Evolutionary conservation across 2,113 vertebrate genomes (phyloP), one percentile per base, ranked within the genome.

Genomic region (Anarrhichthys ocellatus): DNA sequence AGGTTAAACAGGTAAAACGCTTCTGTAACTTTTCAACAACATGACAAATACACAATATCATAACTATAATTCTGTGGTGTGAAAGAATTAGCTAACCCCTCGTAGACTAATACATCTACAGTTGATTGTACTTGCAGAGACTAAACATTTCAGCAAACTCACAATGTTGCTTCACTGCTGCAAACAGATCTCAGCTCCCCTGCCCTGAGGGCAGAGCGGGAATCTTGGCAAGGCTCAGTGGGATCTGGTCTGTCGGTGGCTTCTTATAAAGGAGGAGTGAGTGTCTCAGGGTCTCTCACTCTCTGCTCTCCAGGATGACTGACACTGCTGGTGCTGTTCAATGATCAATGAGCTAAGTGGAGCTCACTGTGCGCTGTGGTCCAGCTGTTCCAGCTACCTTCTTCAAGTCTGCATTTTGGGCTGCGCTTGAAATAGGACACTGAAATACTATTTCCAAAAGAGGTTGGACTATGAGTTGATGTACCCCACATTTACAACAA

Each of bases 191-290:
- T 76, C 70, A 56, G 40, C 71, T 73, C 79, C 81, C 73, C 64
- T 83, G 54, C 80, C 91, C 89, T 46, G 62, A 79, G 89, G 93
- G 89, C 65, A 79, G 54, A 72, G 38, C 13, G 22, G 67, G 90
- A 85, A 85, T 74, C 72, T 76, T 89, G 86, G 84, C 84, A 77
- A 34, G 61, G 66, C 75, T 87, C 81, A 80, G 70, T 34, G 76
- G 61, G 82, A 88, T 83, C 46, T 85, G 82, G 64, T 85, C 64
- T 68, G 68, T 56, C 14, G 59, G 87, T 90, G 88, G 90, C 93
- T 91, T 94, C 93, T 94, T 94, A 94, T 94, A 94, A 96, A 96
- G 86, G 88, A 86, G 89, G 85, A 82, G 85, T 63, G 89, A 89
- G 64, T n/a, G 63, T 81, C 86, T 82, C 29, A 52, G 76, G 73